Base-by-base conservation (phyloP, 1,140 invertebrate genomes). In the Heliconius melpomene region DNA sequence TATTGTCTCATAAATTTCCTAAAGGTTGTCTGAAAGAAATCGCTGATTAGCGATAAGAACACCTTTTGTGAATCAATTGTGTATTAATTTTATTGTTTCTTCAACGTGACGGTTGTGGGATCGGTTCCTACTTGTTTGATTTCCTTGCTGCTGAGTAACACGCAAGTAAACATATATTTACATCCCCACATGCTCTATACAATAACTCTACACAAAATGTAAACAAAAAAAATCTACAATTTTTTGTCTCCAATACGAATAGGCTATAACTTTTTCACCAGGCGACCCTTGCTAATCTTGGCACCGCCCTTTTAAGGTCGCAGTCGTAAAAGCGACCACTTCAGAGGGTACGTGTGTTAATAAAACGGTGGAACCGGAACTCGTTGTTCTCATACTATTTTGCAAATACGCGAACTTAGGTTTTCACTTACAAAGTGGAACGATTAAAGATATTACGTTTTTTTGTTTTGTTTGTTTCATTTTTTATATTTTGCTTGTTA, bases 241-340 rank as follows among this genome's bases (percentile, higher is more conserved):
- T 23, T 57, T 60, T 60, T 20, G 18, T n/a, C 9, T 11, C n/a
- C 52, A 57, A 57, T 1, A 9, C 26, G 26, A 66, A 66, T 66
- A 66, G 60, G 60, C 60, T 66, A 66, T 66, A 66, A 66, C 23
- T 66, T 29, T 66, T 66, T 66, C 60, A 66, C 60, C 23, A 66
- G 60, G 26, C 60, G 23, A 29, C 60, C 60, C 29, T 66, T 66
- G 26, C 60, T 66, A 66, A 66, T 66, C 60, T 66, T 66, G 26
- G 26, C 60, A 66, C 60, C 60, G 60, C 60, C 60, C 60, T 66
- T 66, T 72, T 72, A 40, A 72, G 71, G 71, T 72, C 71, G 29
- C 71, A 72, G 71, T 38, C 71, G 29, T 72, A 72, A 72, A 72
- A 72, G 71, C 32, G 71, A n/a, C 71, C 36, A 72, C 71, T 72